These are phyloP conservation scores for Sinocyclocheilus anshuiensis DNA, from an alignment of 2,113 vertebrate species.

Conservation along the genomic window DNA sequence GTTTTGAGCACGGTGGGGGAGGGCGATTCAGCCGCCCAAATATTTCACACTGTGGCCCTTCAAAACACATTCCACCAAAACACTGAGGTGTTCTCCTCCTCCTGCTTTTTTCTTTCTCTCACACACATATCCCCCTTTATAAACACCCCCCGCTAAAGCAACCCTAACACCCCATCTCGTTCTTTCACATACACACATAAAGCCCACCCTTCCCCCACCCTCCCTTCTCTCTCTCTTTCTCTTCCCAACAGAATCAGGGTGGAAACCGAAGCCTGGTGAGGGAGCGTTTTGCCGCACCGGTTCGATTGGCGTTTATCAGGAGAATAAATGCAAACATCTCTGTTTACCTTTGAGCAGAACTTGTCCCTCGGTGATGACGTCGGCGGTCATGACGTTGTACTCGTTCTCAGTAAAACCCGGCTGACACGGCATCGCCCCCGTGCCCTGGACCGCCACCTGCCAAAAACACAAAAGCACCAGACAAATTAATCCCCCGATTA, in stretches of 20 bases:
- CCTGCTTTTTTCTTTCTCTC: background rate
- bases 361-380: constrained; percentile 81
- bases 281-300: background rate
- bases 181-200: constrained; percentile 42
- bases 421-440: constrained; percentile 80
- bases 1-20: constrained; percentile 33
- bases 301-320: background rate
- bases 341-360: constrained; percentile 85
- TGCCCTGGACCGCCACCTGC: constrained; percentile 80
- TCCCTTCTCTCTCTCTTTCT: background rate
- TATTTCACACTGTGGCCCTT: constrained; percentile 34
- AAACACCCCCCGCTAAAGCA: constrained; percentile 45
- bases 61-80: constrained; percentile 34
- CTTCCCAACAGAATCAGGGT: constrained; percentile 39
- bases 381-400: constrained; percentile 80
- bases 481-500: constrained; percentile 43
- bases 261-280: constrained; percentile 3
- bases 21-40: constrained; percentile 28
- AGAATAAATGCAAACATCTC: constrained; percentile 7
- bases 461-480: constrained; percentile 62
- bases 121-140: constrained; percentile 26
- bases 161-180: constrained; percentile 28
- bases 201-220: constrained; percentile 31
- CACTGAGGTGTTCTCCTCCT: constrained; percentile 7
- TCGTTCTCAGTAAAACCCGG: constrained; percentile 86